Percentiles rank a stretch among this genome's conserved stretches.
phyloP scores from a whole-genome alignment of 2,797 vertebrate genomes.

The Luscinia luscinia region DNA sequence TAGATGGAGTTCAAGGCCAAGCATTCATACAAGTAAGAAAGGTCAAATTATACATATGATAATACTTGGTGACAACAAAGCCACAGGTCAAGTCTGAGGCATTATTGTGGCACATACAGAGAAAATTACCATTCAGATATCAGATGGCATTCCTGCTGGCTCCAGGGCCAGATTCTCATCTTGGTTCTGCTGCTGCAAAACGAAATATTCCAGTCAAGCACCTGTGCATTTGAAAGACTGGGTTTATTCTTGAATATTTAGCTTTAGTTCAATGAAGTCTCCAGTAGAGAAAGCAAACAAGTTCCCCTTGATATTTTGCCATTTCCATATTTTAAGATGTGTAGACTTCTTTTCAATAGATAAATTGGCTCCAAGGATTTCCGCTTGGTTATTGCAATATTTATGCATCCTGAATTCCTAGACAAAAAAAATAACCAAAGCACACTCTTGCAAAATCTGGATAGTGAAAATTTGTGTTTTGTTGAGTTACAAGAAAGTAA shows the following conservation, averaged over 20 bases:
- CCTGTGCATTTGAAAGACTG: not conserved
- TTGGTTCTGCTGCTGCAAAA: not conserved
- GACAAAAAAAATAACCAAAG: not conserved
- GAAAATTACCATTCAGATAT: slow-evolving; percentile 68
- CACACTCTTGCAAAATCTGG: not conserved
- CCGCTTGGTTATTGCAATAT: not conserved
- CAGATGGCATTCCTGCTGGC: slow-evolving; percentile 30
- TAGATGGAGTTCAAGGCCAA: slow-evolving; percentile 69
- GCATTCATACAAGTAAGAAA: slow-evolving; percentile 42
- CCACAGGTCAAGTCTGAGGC: slow-evolving; percentile 60
- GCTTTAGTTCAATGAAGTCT: not conserved
- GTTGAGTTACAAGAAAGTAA: not conserved
- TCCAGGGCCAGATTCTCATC: slow-evolving; percentile 29
- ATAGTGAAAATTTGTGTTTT: not conserved
- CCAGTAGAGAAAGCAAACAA: slow-evolving; percentile 2
- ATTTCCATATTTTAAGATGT: slow-evolving; percentile 10
- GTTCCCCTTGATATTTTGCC: not conserved
- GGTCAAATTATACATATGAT: slow-evolving; percentile 67
- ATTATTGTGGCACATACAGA: slow-evolving; percentile 56
- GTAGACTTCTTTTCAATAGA: not conserved
- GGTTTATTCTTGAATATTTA: not conserved
- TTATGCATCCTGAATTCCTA: not conserved
- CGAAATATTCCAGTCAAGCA: not conserved
- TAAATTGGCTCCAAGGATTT: not conserved
- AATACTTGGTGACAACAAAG: slow-evolving; percentile 71